A percentile compares a stretch with the other conserved stretches of the same genome.
These are phyloP conservation scores for Watsonalla cultraria DNA, from an alignment of 2,888 invertebrate genomes.

Conservation along the genomic window DNA sequence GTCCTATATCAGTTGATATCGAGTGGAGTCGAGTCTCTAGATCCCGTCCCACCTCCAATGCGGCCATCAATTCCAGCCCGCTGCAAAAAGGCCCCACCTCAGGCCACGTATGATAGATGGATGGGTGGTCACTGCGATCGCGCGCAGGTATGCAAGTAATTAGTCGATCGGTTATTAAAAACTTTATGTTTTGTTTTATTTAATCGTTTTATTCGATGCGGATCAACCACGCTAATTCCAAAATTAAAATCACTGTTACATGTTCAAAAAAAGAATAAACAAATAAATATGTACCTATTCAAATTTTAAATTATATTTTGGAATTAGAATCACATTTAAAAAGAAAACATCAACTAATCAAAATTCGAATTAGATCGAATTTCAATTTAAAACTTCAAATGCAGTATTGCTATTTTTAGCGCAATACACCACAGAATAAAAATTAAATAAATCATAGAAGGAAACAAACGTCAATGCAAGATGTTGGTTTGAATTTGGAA, in stretches of 20 bases:
- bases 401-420: constrained; percentile 9
- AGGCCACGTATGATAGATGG: constrained; percentile 43
- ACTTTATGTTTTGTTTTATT: background rate
- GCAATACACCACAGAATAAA: constrained; percentile 27
- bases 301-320: too few species aligned
- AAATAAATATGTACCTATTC: too few species aligned
- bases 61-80: constrained; percentile 56
- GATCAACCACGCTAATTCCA: too few species aligned
- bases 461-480: constrained; percentile 41
- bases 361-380: too few species aligned
- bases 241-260: too few species aligned
- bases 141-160: constrained; percentile 21
- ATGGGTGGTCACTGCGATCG: constrained; percentile 22
- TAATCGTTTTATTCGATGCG: background rate
- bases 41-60: constrained; percentile 63
- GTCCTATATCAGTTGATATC: constrained; percentile 67
- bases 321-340: too few species aligned
- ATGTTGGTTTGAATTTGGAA: constrained; percentile 38
- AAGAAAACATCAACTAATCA: too few species aligned
- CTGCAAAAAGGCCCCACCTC: constrained; percentile 37
- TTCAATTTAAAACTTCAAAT: background rate
- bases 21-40: constrained; percentile 42
- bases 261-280: too few species aligned
- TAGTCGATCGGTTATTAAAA: constrained; percentile 3
- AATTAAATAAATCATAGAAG: constrained; percentile 51